Evolutionary conservation across 2,797 vertebrate genomes (phyloP).

Genomic region (Hybognathus amarus): DNA sequence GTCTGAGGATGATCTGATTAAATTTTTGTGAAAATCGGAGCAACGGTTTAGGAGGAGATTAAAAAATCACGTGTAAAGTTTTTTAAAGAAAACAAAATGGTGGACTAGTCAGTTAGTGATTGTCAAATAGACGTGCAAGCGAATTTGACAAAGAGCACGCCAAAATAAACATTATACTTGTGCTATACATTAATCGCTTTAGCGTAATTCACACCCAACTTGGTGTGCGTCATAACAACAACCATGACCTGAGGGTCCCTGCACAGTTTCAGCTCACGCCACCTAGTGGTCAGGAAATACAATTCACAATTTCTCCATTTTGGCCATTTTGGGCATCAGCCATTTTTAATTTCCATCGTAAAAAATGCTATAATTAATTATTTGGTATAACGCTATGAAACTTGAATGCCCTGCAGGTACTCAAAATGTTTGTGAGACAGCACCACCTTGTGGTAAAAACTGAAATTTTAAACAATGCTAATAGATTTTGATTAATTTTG

Average conservation of each 20-base stretch:
- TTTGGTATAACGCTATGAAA: not conserved
- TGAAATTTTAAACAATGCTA: not conserved
- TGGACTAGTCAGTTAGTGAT: not conserved
- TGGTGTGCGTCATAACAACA: not conserved
- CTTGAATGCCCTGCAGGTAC: not conserved
- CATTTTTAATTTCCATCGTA: not conserved
- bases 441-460: not conserved
- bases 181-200: not conserved
- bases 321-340: not conserved
- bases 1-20: not conserved
- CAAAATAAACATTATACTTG: not conserved
- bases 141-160: not conserved
- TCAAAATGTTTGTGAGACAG: not conserved
- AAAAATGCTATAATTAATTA: not conserved
- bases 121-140: not conserved
- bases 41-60: not conserved
- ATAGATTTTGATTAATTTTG: not conserved
- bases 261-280: not conserved
- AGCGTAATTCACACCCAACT: not conserved
- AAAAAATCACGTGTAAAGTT: no score
- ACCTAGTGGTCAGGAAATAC: not conserved
- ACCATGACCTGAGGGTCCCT: not conserved
- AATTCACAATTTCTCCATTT: not conserved
- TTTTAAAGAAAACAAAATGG: not conserved
- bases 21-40: not conserved